Conservation (phyloP, 2,797 vertebrate genomes). For the Trachops cirrhosus region DNA sequence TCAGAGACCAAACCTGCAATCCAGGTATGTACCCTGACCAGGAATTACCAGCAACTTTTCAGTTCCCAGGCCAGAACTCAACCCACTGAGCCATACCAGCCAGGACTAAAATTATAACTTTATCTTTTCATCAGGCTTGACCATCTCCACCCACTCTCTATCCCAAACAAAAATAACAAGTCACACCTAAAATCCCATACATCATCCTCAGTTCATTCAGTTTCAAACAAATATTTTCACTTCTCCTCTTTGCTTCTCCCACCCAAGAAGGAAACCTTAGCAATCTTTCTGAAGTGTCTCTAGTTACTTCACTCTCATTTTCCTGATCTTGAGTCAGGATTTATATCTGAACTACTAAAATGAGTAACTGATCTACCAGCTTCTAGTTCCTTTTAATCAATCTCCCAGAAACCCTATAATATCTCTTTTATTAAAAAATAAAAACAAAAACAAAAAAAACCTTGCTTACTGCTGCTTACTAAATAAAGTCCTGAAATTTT, state of each 20-base stretch:
- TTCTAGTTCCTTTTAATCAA: not conserved
- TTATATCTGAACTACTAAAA: conserved; percentile 17
- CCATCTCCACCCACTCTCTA: not conserved
- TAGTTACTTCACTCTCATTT: not conserved
- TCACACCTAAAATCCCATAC: not conserved
- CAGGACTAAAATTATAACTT: not conserved
- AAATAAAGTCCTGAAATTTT: conserved; percentile 4
- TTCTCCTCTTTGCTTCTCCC: not conserved
- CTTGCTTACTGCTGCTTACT: not conserved
- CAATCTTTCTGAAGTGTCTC: not conserved
- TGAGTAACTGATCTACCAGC: not conserved
- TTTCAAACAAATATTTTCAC: not conserved
- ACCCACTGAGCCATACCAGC: not conserved
- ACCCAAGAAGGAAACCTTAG: not conserved
- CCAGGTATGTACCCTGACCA: not conserved
- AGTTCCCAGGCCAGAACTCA: not conserved
- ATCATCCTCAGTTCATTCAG: not conserved
- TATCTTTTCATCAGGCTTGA: not conserved
- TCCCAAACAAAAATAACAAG: not conserved
- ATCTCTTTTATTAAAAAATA: not conserved
- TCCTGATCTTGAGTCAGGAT: not conserved
- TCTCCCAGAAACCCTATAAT: not conserved
- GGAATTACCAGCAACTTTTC: not conserved
- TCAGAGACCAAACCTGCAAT: not conserved
- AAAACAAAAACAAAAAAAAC: not conserved